Evolutionary conservation across 2,113 vertebrate genomes (phyloP), one percentile per base, ranked within the genome.

Genomic region (Erinaceus europaeus): DNA sequence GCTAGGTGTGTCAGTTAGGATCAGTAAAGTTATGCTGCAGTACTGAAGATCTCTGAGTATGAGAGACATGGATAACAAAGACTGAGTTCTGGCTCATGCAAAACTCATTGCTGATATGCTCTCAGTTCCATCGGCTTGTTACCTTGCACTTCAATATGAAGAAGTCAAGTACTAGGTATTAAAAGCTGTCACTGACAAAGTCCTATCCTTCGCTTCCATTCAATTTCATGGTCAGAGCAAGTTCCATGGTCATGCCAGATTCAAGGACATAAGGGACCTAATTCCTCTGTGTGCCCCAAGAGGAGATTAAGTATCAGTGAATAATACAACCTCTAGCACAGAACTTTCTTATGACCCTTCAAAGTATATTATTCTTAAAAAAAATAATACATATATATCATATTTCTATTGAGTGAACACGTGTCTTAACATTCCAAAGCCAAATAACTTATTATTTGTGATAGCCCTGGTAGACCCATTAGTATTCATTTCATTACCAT

Each of bases 361-460:
- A 69, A 72, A 88, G 13, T 42, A 40, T 53, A 32, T 91, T 71
- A 5, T 80, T 69, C n/a, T 57, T 68, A 71, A 40, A 29, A 72
- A 71, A 42, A 40, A 64, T 27, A 10, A 11, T 40, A 9, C 9
- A 68, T 21, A 74, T n/a, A n/a, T n/a, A n/a, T n/a, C n/a, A n/a
- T n/a, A n/a, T n/a, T n/a, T 57, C n/a, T 42, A 34, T 34, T 69
- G 72, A 81, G 34, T 52, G 42, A 79, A 74, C 1, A 25, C 34
- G 36, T n/a, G 44, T 53, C 27, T 88, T 75, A 73, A 72, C 65
- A 72, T 52, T 74, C 34, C 50, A 64, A 91, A 85, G 85, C n/a
- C 65, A 90, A 55, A 5, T 71, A 32, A 65, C 62, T 83, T 79
- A 25, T 84, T 73, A 21, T 71, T 42, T 67, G 29, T 42, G 38